Base-by-base conservation (phyloP, 2,888 invertebrate species). In the Drosophila helvetica region DNA sequence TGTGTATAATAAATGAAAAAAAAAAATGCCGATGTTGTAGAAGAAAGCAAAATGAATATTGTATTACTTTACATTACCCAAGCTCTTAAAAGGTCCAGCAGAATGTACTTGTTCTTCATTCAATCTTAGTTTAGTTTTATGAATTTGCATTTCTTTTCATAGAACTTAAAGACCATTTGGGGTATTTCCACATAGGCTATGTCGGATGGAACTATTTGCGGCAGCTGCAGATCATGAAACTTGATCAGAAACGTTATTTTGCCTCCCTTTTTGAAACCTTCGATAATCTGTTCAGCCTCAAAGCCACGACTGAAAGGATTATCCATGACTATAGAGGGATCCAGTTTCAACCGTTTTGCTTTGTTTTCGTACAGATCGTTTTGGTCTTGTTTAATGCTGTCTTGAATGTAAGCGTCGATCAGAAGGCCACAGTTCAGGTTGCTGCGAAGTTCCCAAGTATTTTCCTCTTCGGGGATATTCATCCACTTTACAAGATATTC, bases 111-210 rank as follows among this genome's bases (percentile, higher is more conserved):
- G 7, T 15, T 15, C 1, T 38, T 38, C n/a, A 38, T 38, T 7
- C 2, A 38, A n/a, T 38, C 15, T 7, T 38, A 0, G 6, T 38
- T 7, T 7, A 2, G 38, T 38, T 15, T 15, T n/a, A 6, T 1
- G n/a, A 65, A 47, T 1, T 38, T 30, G 0, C 33, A 57, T 0
- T 57, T 33, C 6, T 46, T 52, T 51, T 80, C 78, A 52, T 75
- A 80, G 27, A 62, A 75, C 15, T 27, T 4, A 0, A 79, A 9
- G 0, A 72, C 54, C 72, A 79, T 64, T 8, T 71, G 62, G 0
- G 78, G 80, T 17, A 75, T 65, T 30, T 78, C 45, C 15, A n/a
- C 18, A 45, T 80, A 71, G 2, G 78, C 80, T 1, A 65, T 22
- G 3, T 52, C 15, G 5, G 64, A 47, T 3, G 51, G 10, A 0